Evolutionary conservation across 2,113 vertebrate genomes (phyloP), one percentile per base, ranked within the genome.

Genomic region (Calyptomena viridis): DNA sequence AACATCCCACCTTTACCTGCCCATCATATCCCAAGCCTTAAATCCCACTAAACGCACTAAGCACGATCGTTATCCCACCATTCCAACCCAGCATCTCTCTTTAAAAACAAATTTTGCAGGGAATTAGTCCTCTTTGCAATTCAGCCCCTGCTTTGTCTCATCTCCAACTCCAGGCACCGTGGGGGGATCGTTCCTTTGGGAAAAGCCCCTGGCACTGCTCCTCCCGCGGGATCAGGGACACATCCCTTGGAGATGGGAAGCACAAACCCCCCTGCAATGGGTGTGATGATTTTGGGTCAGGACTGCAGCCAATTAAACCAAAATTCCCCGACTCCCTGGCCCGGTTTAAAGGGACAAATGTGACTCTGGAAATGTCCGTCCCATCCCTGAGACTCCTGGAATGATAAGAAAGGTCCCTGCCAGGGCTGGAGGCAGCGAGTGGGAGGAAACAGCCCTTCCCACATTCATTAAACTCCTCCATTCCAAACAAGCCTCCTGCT

Each of bases 391-490:
- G 6, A 12, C 16, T 30, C 83, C 50, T 22, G 42, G 12, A 3
- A 13, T 0, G 40, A 18, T 16, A 6, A 56, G 79, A 8, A 77
- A 77, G 75, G 84, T n/a, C 59, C n/a, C 25, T 12, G 53, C 23
- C 8, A 8, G 63, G 69, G 80, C 75, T 67, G 2, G 6, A 49
- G 53, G 71, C 59, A 24, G 52, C 9, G 4, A 14, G 83, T 1
- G 28, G 59, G 72, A 90, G 77, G 86, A 31, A 82, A 24, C 69
- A 17, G 5, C 84, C 79, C 79, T 91, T 93, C 94, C 90, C 11
- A 11, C 23, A 14, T 7, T 31, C 22, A 64, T 58, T 53, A 24
- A 78, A 31, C 67, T 33, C 73, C 24, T 28, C 8, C 39, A 5
- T 69, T 60, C 49, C 72, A 25, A 74, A 55, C 19, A 2, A 33